Evolutionary conservation across 2,888 invertebrate genomes (phyloP), one percentile per base, ranked within the genome.

Genomic region (Pollenia labialis): DNA sequence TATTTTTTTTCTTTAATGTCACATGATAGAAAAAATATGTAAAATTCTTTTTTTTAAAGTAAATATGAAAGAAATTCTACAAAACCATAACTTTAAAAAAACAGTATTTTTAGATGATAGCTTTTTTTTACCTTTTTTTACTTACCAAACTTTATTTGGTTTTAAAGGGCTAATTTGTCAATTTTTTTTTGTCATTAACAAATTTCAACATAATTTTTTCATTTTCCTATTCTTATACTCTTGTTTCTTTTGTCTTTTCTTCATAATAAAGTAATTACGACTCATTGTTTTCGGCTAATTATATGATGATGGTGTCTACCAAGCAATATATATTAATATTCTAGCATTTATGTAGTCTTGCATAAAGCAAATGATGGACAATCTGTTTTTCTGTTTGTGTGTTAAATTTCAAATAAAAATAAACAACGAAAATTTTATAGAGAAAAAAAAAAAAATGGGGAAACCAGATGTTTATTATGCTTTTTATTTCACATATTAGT

Each of bases 281-380:
- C 48, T 74, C 66, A 76, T 76, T 76, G 64, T 66, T 64, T 64
- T 76, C 10, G 8, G 44, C 76, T 76, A 76, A 66, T 76, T 76
- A n/a, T 8, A 75, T 50, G 46, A 50, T 40, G 32, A 16, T 54
- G 12, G n/a, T 52, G 11, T 10, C 11, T 56, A 23, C 18, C 56
- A 56, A 56, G 18, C 23, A 23, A 23, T 56, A 56, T 8, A 56
- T 56, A 23, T 11, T 56, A 6, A 11, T 56, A 23, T 23, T 23
- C 23, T 56, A 2, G 56, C 1, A 11, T 4, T 56, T 56, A 10
- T 56, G 6, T 16, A 10, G 23, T n/a, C 11, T 9, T 11, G 18
- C 52, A 8, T 52, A 52, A 56, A 32, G 32, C 32, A 32, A 32
- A 32, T 32, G 32, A 56, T 56, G 56, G 23, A 56, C 56, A 56